A percentile compares a stretch with the other conserved stretches of the same genome.
Evolutionary conservation across 2,888 invertebrate genomes (phyloP).

Genomic region (Vesta saturnalis): DNA sequence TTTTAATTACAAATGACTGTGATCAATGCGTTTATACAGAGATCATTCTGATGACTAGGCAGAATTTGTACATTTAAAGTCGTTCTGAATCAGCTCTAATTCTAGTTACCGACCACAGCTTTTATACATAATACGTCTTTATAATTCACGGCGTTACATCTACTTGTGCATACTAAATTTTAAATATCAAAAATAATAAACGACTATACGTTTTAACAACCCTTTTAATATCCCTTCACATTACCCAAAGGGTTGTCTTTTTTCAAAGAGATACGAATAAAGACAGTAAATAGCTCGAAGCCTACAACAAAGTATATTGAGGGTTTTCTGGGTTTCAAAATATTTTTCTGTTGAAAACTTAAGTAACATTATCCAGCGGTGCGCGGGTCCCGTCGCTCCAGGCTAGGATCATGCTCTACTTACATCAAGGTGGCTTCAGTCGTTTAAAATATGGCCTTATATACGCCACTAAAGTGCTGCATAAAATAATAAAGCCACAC

Average conservation of each 20-base stretch:
- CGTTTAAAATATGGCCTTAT: slow-evolving; percentile 55
- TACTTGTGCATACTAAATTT: too few relatives aligned
- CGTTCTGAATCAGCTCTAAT: slow-evolving; percentile 55
- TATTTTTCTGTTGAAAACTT: slow-evolving; percentile 55
- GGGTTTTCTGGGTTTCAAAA: slow-evolving; percentile 53
- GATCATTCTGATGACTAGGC: slow-evolving; percentile 58
- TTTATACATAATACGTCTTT: neutral
- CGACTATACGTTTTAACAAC: slow-evolving; percentile 15
- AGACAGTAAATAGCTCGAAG: slow-evolving; percentile 47
- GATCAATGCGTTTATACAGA: slow-evolving; percentile 55
- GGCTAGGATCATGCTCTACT: slow-evolving; percentile 50
- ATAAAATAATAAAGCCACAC: slow-evolving; percentile 54
- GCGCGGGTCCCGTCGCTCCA: slow-evolving; percentile 49
- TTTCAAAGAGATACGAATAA: slow-evolving; percentile 51
- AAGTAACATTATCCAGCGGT: slow-evolving; percentile 54
- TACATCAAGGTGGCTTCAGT: slow-evolving; percentile 53
- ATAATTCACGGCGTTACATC: too few relatives aligned
- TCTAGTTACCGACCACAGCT: slow-evolving; percentile 34
- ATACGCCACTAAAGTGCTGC: slow-evolving; percentile 51
- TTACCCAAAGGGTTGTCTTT: slow-evolving; percentile 32
- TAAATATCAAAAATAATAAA: slow-evolving; percentile 16
- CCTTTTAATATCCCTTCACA: slow-evolving; percentile 17
- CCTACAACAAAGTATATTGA: slow-evolving; percentile 51
- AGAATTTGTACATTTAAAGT: slow-evolving; percentile 50
- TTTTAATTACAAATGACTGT: slow-evolving; percentile 30